Conservation (phyloP, 1,140 invertebrate genomes). For the Calephelis virginiensis region DNA sequence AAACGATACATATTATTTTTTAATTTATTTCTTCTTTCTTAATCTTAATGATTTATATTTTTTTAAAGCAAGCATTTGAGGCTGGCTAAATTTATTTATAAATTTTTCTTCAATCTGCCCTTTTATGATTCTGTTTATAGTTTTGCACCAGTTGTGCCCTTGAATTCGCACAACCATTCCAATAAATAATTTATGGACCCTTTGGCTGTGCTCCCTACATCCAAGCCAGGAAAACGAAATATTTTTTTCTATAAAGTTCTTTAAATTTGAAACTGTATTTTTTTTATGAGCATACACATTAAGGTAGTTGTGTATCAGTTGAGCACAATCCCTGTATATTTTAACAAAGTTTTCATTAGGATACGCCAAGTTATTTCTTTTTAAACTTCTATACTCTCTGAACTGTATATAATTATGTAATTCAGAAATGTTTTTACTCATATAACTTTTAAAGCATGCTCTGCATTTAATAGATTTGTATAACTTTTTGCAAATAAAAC, state of each 20-base stretch:
- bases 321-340: too few species aligned
- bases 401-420: background rate
- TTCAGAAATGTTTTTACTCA: background rate
- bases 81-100: background rate
- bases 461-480: background rate
- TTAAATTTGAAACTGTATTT: too few species aligned
- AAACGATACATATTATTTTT: background rate
- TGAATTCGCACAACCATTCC: background rate
- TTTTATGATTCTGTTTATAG: background rate
- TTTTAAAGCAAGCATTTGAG: background rate
- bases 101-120: background rate
- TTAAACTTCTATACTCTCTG: background rate
- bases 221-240: background rate
- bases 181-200: background rate
- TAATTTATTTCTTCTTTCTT: background rate
- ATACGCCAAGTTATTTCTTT: too few species aligned
- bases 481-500: background rate
- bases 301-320: too few species aligned
- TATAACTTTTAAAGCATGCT: background rate
- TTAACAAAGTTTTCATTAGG: too few species aligned
- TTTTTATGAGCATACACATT: too few species aligned
- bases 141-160: constrained; percentile 3
- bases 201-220: too few species aligned
- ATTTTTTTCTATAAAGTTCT: background rate
- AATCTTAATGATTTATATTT: background rate